Evolutionary conservation across 2,888 invertebrate species (phyloP).

Genomic region (Lacanobia wlatinum): DNA sequence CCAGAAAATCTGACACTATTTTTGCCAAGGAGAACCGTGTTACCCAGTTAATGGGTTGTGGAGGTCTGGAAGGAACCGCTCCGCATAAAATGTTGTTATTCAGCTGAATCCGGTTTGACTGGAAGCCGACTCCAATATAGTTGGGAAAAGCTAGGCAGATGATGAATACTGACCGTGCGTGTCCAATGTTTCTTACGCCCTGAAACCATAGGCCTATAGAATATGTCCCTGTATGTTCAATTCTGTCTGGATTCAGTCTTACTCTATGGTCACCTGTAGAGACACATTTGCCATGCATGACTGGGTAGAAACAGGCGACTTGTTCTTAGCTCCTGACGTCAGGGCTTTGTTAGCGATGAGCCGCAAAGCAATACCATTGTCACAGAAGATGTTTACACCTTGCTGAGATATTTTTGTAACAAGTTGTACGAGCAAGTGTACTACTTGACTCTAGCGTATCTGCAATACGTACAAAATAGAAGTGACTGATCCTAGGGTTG

Average conservation of each 20-base stretch:
- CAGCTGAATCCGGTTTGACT: no score
- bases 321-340: constrained; percentile 52
- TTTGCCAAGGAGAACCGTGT: no score
- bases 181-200: not conserved
- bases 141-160: no score
- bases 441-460: no score
- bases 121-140: no score
- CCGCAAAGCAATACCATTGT: constrained; percentile 26
- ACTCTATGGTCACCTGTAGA: constrained; percentile 26
- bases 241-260: not conserved
- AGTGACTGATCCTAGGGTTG: no score
- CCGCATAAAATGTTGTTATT: no score
- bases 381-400: constrained; percentile 34
- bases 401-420: constrained; percentile 17
- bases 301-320: constrained; percentile 69
- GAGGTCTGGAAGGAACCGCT: no score
- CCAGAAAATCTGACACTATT: no score
- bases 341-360: constrained; percentile 35
- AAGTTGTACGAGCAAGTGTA: constrained; percentile 15
- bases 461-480: not conserved
- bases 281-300: constrained; percentile 75
- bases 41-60: no score
- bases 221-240: not conserved
- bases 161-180: no score
- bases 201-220: not conserved